Conservation (phyloP, 2,888 invertebrate genomes). For the Catotricha subobsoleta region DNA sequence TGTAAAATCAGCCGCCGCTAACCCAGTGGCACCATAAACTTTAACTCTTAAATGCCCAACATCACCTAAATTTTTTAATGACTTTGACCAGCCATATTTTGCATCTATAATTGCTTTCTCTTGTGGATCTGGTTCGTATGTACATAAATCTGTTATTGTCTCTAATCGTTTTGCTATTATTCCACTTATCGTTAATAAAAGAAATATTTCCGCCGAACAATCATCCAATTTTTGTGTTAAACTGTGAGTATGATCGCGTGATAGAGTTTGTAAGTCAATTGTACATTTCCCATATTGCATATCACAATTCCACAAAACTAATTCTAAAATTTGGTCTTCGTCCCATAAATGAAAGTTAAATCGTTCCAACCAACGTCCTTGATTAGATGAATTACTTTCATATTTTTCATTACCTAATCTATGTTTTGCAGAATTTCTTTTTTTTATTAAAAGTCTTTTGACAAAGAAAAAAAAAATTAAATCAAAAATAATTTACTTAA, state of each 20-base stretch:
- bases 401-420: constrained; percentile 95
- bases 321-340: constrained; percentile 79
- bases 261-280: constrained; percentile 67
- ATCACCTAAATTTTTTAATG: constrained; percentile 58
- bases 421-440: constrained; percentile 12
- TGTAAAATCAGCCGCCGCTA: constrained; percentile 88
- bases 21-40: constrained; percentile 67
- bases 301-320: constrained; percentile 56
- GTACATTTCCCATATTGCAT: constrained; percentile 43
- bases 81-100: constrained; percentile 38
- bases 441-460: background rate
- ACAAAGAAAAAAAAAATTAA: background rate
- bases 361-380: constrained; percentile 88
- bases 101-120: constrained; percentile 44
- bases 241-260: constrained; percentile 79
- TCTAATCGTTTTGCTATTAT: constrained; percentile 82
- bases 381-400: constrained; percentile 79
- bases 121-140: constrained; percentile 61
- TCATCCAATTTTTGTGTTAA: constrained; percentile 83
- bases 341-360: constrained; percentile 94
- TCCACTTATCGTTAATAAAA: constrained; percentile 86
- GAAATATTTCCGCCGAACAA: constrained; percentile 63
- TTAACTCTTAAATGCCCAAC: constrained; percentile 91
- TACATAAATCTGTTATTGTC: constrained; percentile 78
- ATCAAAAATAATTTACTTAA: constrained; percentile 44